A percentile compares a stretch with the other conserved stretches of the same genome.
Conservation (phyloP, 1,140 invertebrate genomes). For the Popillia japonica region DNA sequence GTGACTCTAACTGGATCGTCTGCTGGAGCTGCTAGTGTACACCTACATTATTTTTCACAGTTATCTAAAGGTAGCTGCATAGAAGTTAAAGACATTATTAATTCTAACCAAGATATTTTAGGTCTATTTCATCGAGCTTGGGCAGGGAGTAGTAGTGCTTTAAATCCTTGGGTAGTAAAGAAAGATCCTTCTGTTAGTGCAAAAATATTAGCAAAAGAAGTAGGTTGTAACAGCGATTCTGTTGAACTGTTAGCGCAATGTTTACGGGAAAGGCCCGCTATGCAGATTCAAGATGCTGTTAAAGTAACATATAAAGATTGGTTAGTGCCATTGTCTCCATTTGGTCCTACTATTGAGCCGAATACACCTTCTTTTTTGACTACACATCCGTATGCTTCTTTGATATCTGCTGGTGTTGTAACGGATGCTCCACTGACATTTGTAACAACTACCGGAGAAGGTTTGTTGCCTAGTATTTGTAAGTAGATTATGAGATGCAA, state of each 20-base stretch:
- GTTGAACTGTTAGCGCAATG: constrained; percentile 67
- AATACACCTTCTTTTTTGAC: constrained; percentile 63
- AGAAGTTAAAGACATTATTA: neutral
- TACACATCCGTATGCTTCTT: constrained; percentile 60
- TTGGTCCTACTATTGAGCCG: constrained; percentile 44
- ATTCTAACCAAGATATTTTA: constrained; percentile 50
- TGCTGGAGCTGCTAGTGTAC: constrained; percentile 63
- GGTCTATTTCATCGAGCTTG: constrained; percentile 71
- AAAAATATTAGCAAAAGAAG: constrained; percentile 17
- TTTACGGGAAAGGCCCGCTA: constrained; percentile 38
- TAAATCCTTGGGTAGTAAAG: constrained; percentile 72
- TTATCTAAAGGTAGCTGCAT: constrained; percentile 63
- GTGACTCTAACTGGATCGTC: constrained; percentile 49
- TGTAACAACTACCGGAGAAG: constrained; percentile 53
- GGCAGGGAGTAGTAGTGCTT: constrained; percentile 77
- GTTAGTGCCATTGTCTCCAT: constrained; percentile 38
- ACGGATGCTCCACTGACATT: constrained; percentile 53
- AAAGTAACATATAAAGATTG: constrained; percentile 1
- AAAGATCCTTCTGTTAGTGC: neutral
- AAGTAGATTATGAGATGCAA: constrained; percentile 31
- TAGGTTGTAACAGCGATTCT: constrained; percentile 59
- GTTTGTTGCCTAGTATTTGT: constrained; percentile 55
- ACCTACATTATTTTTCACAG: constrained; percentile 72
- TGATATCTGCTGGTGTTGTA: constrained; percentile 59
- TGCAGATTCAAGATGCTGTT: constrained; percentile 31